Evolutionary conservation across 2,888 invertebrate species (phyloP).

Genomic region (Saturnia japonica): DNA sequence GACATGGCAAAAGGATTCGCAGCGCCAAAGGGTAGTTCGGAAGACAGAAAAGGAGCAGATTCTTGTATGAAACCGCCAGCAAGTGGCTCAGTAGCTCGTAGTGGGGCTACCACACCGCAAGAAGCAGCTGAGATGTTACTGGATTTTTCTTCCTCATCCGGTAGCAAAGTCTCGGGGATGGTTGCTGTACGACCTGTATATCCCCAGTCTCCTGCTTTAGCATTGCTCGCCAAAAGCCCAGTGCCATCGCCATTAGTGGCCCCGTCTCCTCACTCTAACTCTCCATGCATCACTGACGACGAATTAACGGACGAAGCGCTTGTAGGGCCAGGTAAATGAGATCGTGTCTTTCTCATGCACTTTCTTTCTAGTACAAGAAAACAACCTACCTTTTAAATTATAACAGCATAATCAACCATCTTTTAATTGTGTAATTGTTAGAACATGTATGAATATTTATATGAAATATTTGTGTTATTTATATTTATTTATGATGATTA

Average conservation of each 20-base stretch:
- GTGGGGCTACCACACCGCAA: slow-evolving; percentile 77
- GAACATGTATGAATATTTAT: slow-evolving; percentile 14
- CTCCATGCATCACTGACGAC: slow-evolving; percentile 93
- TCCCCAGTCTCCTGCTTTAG: slow-evolving; percentile 85
- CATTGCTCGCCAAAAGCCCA: slow-evolving; percentile 89
- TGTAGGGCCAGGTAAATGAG: slow-evolving; percentile 88
- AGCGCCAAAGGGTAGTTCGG: slow-evolving; percentile 69
- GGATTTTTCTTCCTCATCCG: slow-evolving; percentile 84
- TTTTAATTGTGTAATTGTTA: slow-evolving; percentile 6
- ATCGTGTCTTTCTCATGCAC: slow-evolving; percentile 26
- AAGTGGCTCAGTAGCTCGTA: slow-evolving; percentile 67
- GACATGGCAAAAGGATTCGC: slow-evolving; percentile 75
- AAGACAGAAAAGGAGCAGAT: slow-evolving; percentile 75
- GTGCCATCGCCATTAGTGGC: slow-evolving; percentile 86
- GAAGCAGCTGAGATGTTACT: slow-evolving; percentile 85
- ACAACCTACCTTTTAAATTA: slow-evolving; percentile 20
- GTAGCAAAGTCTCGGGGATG: slow-evolving; percentile 79
- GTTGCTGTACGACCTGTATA: slow-evolving; percentile 81
- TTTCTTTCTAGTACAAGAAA: slow-evolving; percentile 24
- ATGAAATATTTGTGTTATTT: slow-evolving; percentile 31
- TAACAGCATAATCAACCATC: slow-evolving; percentile 6
- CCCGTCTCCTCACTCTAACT: slow-evolving; percentile 86
- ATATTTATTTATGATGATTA: slow-evolving; percentile 1
- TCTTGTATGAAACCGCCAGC: slow-evolving; percentile 75
- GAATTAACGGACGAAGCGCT: slow-evolving; percentile 95